Conservation (phyloP, 2,113 vertebrate genomes). For the Dryoscopus gambensis region DNA sequence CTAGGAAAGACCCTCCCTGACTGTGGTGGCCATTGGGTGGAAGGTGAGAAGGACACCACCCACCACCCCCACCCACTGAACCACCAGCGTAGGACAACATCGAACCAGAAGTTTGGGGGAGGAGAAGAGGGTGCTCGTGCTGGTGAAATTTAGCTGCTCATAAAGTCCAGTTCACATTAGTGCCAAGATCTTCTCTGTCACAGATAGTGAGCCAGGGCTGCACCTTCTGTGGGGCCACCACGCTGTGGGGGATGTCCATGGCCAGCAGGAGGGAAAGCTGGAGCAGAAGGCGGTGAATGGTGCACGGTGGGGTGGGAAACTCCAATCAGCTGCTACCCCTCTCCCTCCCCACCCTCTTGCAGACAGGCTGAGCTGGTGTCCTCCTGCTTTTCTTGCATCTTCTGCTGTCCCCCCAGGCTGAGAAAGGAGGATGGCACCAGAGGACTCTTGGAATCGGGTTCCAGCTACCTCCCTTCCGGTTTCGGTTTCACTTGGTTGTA, state of each 20-base stretch:
- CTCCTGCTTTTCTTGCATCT: slow-evolving; percentile 55
- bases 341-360: not conserved
- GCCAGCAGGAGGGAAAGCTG: not conserved
- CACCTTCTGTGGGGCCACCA: not conserved
- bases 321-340: slow-evolving; percentile 33
- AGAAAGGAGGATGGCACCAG: slow-evolving; percentile 57
- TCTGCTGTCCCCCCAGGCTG: slow-evolving; percentile 8
- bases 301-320: slow-evolving; percentile 38
- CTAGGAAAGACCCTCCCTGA: not conserved
- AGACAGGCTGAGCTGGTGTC: slow-evolving; percentile 48
- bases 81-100: accelerated
- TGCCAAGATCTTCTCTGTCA: slow-evolving; percentile 27
- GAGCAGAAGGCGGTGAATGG: not conserved
- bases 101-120: not conserved
- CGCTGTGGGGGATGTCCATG: not conserved
- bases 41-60: not conserved
- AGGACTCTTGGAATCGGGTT: slow-evolving; percentile 70
- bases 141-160: slow-evolving; percentile 7
- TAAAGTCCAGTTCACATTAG: not conserved
- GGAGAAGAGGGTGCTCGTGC: not conserved
- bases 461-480: slow-evolving; percentile 79
- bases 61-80: not conserved
- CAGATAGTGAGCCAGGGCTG: not conserved
- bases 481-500: slow-evolving; percentile 78
- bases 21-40: not conserved